Conservation (phyloP, 2,113 vertebrate species). For the Natator depressus region DNA sequence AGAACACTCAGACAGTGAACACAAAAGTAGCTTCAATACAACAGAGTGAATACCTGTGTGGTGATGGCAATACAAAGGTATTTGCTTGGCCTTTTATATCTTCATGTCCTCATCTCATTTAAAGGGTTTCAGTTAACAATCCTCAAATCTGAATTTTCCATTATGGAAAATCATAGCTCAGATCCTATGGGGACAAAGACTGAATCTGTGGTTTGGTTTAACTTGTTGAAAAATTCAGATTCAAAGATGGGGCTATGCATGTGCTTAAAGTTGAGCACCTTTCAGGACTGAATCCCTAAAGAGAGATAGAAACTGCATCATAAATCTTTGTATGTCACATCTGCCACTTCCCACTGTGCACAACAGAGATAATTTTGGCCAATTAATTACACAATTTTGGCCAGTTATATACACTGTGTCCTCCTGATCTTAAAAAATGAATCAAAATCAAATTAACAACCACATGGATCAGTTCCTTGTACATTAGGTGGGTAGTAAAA, state of each 20-base stretch:
- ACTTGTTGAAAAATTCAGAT: neutral
- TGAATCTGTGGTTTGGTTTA: neutral
- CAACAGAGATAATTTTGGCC: neutral
- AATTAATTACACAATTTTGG: neutral
- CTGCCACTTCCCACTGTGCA: neutral
- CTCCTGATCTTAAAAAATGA: neutral
- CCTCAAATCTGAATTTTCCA: neutral
- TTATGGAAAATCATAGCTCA: neutral
- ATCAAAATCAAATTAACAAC: neutral
- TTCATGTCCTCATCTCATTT: neutral
- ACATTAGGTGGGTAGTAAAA: neutral
- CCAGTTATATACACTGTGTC: neutral
- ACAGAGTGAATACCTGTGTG: neutral
- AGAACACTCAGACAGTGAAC: neutral
- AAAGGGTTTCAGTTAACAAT: neutral
- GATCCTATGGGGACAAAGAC: neutral
- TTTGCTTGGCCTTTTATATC: neutral
- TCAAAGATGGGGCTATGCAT: neutral
- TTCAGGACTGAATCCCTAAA: neutral
- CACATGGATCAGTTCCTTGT: neutral
- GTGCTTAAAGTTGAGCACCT: neutral
- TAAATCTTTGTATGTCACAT: neutral
- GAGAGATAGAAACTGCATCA: neutral
- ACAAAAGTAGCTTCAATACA: neutral
- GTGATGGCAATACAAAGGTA: neutral